A percentile compares a stretch with the other conserved stretches of the same genome.
Evolutionary conservation across 2,113 vertebrate species (phyloP).

Genomic region (Eulacestoma nigropectus): DNA sequence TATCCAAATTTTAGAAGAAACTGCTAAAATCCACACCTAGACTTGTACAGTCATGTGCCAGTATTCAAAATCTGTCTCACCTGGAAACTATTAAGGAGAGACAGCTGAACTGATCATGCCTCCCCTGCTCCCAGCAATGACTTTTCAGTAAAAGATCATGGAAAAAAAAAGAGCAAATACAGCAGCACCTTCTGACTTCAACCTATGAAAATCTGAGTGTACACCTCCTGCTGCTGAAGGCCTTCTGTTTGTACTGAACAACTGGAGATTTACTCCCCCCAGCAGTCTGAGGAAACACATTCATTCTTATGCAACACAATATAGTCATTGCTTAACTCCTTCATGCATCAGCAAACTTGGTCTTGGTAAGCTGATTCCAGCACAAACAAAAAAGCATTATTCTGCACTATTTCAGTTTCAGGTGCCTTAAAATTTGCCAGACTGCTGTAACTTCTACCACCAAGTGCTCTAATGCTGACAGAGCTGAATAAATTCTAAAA

Average conservation of each 20-base stretch:
- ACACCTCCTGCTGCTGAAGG: not conserved
- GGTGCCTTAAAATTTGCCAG: not conserved
- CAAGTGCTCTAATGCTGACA: not conserved
- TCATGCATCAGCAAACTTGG: not conserved
- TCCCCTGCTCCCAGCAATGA: fast-evolving
- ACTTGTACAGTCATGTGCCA: not conserved
- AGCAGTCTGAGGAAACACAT: not conserved
- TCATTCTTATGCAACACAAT: not conserved
- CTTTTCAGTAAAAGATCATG: not conserved
- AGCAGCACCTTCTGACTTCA: not conserved
- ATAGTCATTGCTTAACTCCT: not conserved
- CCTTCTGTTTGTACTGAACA: not conserved
- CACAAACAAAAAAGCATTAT: not conserved
- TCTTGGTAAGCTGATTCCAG: not conserved
- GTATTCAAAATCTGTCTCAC: not conserved
- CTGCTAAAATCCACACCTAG: not conserved
- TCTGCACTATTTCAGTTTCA: not conserved
- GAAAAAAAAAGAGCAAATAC: not conserved
- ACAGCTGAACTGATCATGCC: not conserved
- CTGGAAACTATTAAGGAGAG: not conserved
- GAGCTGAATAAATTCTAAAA: not conserved
- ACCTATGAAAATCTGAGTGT: not conserved
- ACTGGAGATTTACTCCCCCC: not conserved
- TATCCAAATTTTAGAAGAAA: not conserved
- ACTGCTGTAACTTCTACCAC: not conserved